Evolutionary conservation across 2,113 vertebrate genomes (phyloP).

Genomic region (Phalacrocorax aristotelis): DNA sequence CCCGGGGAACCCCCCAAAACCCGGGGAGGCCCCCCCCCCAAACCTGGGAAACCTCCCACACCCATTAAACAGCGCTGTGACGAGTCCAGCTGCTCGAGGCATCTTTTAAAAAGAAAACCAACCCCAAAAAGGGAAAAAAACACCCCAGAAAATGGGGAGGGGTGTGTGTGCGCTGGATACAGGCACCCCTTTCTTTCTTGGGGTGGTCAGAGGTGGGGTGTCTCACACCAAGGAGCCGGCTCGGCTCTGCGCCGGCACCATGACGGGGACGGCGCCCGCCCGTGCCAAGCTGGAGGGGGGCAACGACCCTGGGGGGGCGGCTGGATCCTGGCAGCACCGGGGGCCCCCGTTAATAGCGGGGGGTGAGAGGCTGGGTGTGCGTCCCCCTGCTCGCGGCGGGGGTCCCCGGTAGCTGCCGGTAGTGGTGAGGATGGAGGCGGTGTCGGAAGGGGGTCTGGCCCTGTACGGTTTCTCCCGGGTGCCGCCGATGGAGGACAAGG

Average conservation of each 20-base stretch:
- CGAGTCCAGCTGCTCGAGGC: slow-evolving; percentile 22
- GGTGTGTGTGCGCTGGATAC: too few relatives aligned
- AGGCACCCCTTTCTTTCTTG: neutral
- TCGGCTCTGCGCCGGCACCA: slow-evolving; percentile 35
- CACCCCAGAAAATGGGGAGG: neutral
- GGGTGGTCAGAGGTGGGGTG: too few relatives aligned
- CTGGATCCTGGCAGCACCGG: neutral
- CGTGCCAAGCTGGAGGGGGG: neutral
- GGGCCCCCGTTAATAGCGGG: neutral
- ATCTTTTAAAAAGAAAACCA: neutral
- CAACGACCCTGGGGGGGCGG: fast-evolving
- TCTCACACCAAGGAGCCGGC: slow-evolving; percentile 43
- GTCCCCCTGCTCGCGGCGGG: neutral
- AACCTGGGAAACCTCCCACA: neutral
- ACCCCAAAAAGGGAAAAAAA: neutral
- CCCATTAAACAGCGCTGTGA: neutral
- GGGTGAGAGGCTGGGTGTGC: neutral
- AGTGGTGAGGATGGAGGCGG: slow-evolving; percentile 16
- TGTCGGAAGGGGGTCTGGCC: neutral
- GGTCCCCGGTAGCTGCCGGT: slow-evolving; percentile 25
- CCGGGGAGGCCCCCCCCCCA: neutral
- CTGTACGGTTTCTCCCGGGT: neutral
- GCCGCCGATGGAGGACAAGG: slow-evolving; percentile 28
- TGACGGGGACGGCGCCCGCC: neutral
- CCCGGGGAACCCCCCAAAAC: neutral